Conservation (phyloP, 2,113 vertebrate species). For the Macroglossus sobrinus region DNA sequence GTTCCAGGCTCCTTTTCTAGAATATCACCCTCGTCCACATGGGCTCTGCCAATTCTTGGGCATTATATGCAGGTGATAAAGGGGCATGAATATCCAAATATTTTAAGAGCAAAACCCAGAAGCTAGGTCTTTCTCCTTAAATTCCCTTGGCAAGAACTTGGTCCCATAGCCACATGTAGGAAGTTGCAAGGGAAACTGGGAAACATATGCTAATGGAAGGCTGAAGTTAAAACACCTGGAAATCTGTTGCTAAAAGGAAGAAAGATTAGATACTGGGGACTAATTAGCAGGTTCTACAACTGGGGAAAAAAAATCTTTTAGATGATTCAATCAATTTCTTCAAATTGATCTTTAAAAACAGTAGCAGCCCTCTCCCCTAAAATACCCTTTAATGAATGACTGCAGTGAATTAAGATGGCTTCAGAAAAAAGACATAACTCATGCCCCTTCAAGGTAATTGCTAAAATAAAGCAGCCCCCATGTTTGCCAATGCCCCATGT, state of each 20-base stretch:
- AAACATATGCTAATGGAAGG: rapidly evolving
- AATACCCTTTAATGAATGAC: background rate
- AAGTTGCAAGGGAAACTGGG: background rate
- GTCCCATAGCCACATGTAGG: background rate
- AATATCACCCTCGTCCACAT: rapidly evolving
- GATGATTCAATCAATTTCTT: background rate
- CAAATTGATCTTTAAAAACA: background rate
- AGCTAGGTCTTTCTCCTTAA: background rate
- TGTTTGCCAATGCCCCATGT: background rate
- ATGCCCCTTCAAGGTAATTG: background rate
- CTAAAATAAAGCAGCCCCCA: background rate
- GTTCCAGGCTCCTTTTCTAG: background rate
- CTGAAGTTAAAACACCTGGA: rapidly evolving
- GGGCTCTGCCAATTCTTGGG: background rate
- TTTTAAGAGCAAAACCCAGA: background rate
- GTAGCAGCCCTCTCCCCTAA: background rate
- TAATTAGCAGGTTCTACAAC: background rate
- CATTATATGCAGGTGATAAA: too few species aligned
- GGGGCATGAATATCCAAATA: background rate
- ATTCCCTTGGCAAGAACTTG: background rate
- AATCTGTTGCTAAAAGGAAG: background rate
- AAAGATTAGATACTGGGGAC: background rate
- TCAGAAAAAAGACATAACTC: background rate
- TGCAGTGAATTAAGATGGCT: background rate
- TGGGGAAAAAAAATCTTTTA: too few species aligned